Conservation (phyloP, 1,140 invertebrate genomes). For the Metopolophium dirhodum region DNA sequence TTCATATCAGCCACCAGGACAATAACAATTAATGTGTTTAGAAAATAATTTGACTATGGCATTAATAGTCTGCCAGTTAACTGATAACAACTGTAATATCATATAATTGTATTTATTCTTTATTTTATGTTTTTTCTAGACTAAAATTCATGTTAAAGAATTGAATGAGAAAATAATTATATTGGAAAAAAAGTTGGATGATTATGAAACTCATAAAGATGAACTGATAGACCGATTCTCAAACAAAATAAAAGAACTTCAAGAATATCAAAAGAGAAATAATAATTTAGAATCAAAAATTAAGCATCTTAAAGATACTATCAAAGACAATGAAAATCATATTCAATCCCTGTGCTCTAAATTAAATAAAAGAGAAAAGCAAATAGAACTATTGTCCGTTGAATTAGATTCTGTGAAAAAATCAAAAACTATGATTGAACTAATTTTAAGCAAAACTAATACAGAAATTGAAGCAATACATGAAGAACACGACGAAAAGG, state of each 20-base stretch:
- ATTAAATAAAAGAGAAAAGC: constrained; percentile 27
- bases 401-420: constrained; percentile 41
- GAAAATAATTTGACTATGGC: too few relatives aligned
- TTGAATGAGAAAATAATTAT: constrained; percentile 7
- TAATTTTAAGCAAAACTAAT: constrained; percentile 54
- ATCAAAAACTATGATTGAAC: constrained; percentile 51
- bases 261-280: constrained; percentile 27
- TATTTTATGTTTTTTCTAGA: neutral
- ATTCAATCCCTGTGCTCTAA: constrained; percentile 5
- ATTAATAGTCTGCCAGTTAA: neutral
- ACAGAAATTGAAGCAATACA: constrained; percentile 48
- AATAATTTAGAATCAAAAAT: constrained; percentile 40
- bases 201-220: constrained; percentile 1
- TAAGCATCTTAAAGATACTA: constrained; percentile 32
- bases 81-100: neutral
- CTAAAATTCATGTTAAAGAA: constrained; percentile 29
- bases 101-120: neutral
- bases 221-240: neutral
- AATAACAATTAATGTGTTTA: neutral
- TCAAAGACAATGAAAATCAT: constrained; percentile 42
- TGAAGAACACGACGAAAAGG: constrained; percentile 39
- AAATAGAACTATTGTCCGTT: neutral
- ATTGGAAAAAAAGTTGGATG: constrained; percentile 9
- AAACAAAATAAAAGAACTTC: constrained; percentile 32
- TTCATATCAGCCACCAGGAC: neutral